Conservation (phyloP, 2,113 vertebrate species). For the Rhynchopsitta pachyrhyncha region DNA sequence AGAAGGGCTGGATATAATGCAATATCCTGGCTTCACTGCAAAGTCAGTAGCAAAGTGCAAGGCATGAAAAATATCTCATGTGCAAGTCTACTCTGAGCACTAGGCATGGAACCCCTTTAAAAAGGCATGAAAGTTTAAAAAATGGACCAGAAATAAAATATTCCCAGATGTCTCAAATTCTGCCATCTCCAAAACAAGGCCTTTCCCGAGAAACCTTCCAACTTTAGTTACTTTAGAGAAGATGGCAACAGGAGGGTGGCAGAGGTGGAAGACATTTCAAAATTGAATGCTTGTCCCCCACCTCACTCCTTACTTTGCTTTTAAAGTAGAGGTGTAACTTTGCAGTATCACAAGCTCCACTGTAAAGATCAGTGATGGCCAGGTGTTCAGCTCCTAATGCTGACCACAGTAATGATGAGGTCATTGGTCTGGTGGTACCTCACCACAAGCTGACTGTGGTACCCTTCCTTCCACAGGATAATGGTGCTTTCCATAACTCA, state of each 20-base stretch:
- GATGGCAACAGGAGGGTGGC: background rate
- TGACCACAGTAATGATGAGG: background rate
- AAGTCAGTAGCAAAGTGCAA: background rate
- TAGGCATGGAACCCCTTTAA: background rate
- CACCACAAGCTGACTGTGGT: background rate
- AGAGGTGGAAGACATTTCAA: background rate
- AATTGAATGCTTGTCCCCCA: background rate
- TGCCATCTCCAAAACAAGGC: background rate
- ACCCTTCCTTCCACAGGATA: background rate
- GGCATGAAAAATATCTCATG: background rate
- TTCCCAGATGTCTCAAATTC: background rate
- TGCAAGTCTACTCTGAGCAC: background rate
- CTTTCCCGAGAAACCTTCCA: background rate
- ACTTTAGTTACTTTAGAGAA: background rate
- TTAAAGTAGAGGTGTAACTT: background rate
- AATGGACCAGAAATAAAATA: background rate
- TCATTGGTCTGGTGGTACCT: fast-evolving
- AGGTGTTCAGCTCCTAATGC: background rate
- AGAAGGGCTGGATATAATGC: background rate
- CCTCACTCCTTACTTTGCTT: background rate
- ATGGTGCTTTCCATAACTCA: background rate
- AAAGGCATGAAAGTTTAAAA: background rate
- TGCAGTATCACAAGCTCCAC: background rate
- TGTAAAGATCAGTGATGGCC: background rate
- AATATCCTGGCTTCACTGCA: background rate